Evolutionary conservation across 2,888 invertebrate genomes (phyloP).

Genomic region (Napeogenes sylphis): DNA sequence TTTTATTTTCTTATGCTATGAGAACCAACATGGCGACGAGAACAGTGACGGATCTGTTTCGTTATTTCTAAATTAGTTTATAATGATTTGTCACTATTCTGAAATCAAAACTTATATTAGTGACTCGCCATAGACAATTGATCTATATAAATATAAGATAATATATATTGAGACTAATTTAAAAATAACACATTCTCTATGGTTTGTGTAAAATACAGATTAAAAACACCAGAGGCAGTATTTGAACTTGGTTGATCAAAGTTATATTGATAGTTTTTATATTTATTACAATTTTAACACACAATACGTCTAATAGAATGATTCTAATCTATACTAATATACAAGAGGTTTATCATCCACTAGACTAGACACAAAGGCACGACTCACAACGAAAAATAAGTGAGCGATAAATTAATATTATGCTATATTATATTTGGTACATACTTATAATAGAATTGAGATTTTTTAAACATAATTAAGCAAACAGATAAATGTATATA

Average conservation of each 20-base stretch:
- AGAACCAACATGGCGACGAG: no score
- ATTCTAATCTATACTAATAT: neutral
- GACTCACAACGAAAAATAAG: conserved; percentile 43
- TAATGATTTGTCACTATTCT: neutral
- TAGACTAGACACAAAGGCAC: conserved; percentile 68
- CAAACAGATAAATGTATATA: no score
- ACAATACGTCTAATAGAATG: neutral
- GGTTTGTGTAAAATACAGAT: conserved; percentile 10
- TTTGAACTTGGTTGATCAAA: conserved; percentile 1
- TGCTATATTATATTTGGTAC: conserved; percentile 3
- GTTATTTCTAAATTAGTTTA: neutral
- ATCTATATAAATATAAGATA: neutral
- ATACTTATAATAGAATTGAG: neutral
- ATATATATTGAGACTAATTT: conserved; percentile 5
- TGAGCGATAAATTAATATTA: conserved; percentile 12
- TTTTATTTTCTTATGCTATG: neutral
- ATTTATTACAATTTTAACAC: conserved; percentile 5
- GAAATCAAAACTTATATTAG: neutral
- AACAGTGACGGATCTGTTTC: no score
- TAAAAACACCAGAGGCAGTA: neutral
- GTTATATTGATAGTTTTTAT: neutral
- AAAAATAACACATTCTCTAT: conserved; percentile 13
- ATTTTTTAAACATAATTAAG: neutral
- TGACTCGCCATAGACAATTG: neutral
- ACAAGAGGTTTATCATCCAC: conserved; percentile 52